Conservation (phyloP, 2,113 vertebrate genomes). For the Chunga burmeisteri region DNA sequence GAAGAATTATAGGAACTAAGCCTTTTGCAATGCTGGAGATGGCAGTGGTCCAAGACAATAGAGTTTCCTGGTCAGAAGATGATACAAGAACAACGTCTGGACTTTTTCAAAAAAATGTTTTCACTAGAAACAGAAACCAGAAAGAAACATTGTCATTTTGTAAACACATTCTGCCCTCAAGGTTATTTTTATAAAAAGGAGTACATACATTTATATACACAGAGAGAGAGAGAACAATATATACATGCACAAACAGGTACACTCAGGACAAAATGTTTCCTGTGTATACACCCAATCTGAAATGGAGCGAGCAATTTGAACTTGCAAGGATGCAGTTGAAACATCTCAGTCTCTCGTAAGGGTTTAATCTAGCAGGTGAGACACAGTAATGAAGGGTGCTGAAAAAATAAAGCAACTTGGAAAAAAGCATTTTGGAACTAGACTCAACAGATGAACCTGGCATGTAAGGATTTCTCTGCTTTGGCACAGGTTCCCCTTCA, state of each 20-base stretch:
- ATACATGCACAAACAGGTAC: not conserved
- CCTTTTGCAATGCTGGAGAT: not conserved
- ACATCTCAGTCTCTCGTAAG: not conserved
- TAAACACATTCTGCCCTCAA: slow-evolving; percentile 4
- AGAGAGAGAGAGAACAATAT: not conserved
- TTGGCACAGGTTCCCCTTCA: not conserved
- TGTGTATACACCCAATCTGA: not conserved
- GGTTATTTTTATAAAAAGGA: slow-evolving; percentile 28
- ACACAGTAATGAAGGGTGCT: not conserved
- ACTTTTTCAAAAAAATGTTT: not conserved
- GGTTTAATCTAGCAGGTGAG: not conserved
- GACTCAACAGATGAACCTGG: slow-evolving; percentile 3
- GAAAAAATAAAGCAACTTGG: not conserved
- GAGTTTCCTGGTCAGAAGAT: slow-evolving; percentile 30
- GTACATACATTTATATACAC: not conserved
- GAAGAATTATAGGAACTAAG: slow-evolving; percentile 7
- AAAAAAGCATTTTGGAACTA: not conserved
- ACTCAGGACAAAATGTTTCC: slow-evolving; percentile 12
- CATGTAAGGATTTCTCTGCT: not conserved
- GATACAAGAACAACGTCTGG: not conserved
- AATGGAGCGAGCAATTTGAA: not conserved
- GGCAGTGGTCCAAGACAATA: not conserved
- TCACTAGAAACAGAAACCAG: slow-evolving; percentile 29
- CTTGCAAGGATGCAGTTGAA: not conserved
- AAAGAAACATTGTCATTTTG: not conserved